Evolutionary conservation across 2,888 invertebrate species (phyloP).

Genomic region (Cacoxenus indagator): DNA sequence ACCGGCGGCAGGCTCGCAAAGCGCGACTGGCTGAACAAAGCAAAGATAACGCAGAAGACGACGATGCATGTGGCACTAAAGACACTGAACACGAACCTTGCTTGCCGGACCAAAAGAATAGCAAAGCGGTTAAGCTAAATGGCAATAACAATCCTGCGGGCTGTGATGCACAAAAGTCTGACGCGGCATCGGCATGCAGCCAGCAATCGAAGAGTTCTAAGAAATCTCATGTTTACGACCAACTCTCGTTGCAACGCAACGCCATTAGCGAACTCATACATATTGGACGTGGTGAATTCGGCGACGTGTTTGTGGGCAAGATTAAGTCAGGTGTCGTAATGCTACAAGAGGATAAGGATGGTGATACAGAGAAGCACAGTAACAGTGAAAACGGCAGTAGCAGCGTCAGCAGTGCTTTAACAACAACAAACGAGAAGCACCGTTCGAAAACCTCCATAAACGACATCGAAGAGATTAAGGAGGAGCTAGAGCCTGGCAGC

Average conservation of each 20-base stretch:
- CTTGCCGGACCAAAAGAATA: conserved; percentile 47
- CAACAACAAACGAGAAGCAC: conserved; percentile 65
- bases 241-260: conserved; percentile 80
- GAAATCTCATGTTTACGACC: conserved; percentile 78
- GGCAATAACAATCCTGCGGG: conserved; percentile 71
- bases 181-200: conserved; percentile 76
- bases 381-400: conserved; percentile 59
- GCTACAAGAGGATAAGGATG: conserved; percentile 53
- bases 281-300: conserved; percentile 89
- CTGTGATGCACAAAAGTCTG: conserved; percentile 74
- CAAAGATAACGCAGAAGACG: conserved; percentile 74
- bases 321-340: conserved; percentile 66
- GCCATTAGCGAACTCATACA: conserved; percentile 80
- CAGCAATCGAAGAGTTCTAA: conserved; percentile 76
- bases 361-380: conserved; percentile 61
- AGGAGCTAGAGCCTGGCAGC: conserved; percentile 62
- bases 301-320: conserved; percentile 89
- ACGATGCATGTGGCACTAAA: conserved; percentile 57
- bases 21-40: conserved; percentile 73
- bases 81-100: conserved; percentile 69
- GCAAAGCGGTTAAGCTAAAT: conserved; percentile 60
- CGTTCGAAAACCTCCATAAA: conserved; percentile 70
- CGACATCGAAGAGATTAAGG: conserved; percentile 70
- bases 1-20: conserved; percentile 75
- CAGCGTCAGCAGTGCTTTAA: conserved; percentile 50